Evolutionary conservation across 1,140 invertebrate genomes (phyloP), one percentile per base, ranked within the genome.

Genomic region (Drosophila varians): DNA sequence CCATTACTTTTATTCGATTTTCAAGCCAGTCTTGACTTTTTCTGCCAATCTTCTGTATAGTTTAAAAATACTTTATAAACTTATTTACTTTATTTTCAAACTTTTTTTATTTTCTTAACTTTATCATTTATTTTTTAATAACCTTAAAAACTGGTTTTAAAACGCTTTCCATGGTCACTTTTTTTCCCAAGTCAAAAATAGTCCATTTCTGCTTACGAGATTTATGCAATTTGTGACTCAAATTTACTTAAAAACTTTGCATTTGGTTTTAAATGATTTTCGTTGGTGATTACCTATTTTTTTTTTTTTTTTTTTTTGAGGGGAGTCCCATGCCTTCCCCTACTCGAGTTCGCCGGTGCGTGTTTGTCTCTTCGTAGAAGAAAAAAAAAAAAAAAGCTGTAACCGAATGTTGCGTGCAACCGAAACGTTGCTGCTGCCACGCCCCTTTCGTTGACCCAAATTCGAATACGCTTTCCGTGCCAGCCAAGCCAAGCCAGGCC

Each of bases 381-480:
- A n/a, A n/a, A n/a, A n/a, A n/a, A n/a, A n/a, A n/a, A n/a, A n/a
- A n/a, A 21, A 21, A 21, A 21, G 4, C 21, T 31, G 28, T 31
- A 31, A 31, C 28, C 28, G 28, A 31, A 31, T 57, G 48, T 48
- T 47, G 46, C 61, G 55, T 76, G 74, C 68, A 72, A 61, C 68
- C 38, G 48, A 18, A 45, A 49, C 56, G 54, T 52, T 49, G 66
- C 36, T 31, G 56, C 51, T 64, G 76, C 74, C 78, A 83, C 79
- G 74, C 79, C 79, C 69, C 74, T 71, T 56, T 74, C 70, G 43
- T 49, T 83, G 78, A 83, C 79, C 79, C 65, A 83, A 71, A 78
- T 84, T 66, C 46, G 45, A 38, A 38, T 38, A 38, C 36, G 36
- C 25, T 65, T 69, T 77, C 62, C 57, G 61, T 82, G 36, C 68